Conservation (phyloP, 2,797 vertebrate genomes). For the Melanotaenia pygmaea region DNA sequence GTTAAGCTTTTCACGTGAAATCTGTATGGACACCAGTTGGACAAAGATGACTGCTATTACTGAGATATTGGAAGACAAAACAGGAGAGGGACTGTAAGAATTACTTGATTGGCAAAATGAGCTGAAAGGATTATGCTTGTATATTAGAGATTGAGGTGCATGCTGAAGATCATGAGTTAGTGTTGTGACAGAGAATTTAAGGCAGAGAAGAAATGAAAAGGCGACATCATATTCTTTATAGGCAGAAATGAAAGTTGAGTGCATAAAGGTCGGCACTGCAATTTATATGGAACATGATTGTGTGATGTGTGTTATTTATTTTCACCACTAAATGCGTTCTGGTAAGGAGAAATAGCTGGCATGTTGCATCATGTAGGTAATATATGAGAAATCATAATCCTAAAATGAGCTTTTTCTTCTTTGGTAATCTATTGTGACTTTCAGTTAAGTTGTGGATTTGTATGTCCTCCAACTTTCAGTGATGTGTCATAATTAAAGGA, state of each 20-base stretch:
- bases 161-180: neutral
- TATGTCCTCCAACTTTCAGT: too few species aligned
- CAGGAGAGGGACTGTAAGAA: neutral
- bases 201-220: constrained; percentile 10
- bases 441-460: too few species aligned
- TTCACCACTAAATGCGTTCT: too few species aligned
- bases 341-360: too few species aligned
- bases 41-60: neutral
- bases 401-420: too few species aligned
- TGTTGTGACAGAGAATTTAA: neutral
- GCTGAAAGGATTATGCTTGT: neutral
- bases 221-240: constrained; percentile 16
- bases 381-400: too few species aligned
- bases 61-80: constrained; percentile 5
- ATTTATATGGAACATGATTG: neutral
- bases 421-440: too few species aligned
- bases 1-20: constrained; percentile 16
- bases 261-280: too few species aligned
- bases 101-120: neutral
- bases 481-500: neutral
- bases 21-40: constrained; percentile 1
- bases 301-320: neutral
- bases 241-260: constrained; percentile 3
- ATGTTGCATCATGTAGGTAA: too few species aligned
- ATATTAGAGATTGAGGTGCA: neutral